Percentiles rank a stretch among this genome's conserved stretches.
phyloP scores from a whole-genome alignment of 2,888 invertebrate species.

The Torymus auratus region DNA sequence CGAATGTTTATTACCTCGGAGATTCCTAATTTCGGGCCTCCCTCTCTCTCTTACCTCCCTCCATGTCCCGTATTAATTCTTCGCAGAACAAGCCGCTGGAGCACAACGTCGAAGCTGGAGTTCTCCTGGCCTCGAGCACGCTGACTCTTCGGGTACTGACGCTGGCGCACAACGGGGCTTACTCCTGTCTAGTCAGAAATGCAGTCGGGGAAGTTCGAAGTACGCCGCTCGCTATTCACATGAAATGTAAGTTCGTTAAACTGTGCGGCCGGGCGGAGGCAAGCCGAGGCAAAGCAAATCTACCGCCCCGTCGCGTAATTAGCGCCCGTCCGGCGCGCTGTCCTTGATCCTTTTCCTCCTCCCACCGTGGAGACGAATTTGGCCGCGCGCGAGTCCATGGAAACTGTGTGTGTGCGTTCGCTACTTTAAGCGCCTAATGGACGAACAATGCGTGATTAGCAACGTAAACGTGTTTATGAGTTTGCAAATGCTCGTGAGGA shows the following conservation, averaged over 20 bases:
- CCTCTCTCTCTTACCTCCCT: too few relatives aligned
- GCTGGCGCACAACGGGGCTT: constrained; percentile 86
- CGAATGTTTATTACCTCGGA: constrained; percentile 40
- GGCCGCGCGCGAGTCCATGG: too few relatives aligned
- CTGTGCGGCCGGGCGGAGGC: background rate
- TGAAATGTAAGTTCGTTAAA: constrained; percentile 85
- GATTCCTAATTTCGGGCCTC: constrained; percentile 26
- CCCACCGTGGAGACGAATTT: background rate
- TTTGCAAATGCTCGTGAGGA: too few relatives aligned
- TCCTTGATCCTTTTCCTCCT: background rate
- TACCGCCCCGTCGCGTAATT: background rate
- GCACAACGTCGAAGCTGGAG: constrained; percentile 83
- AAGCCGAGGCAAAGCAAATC: too few relatives aligned
- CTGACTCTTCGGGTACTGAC: constrained; percentile 84
- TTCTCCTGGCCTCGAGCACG: constrained; percentile 82
- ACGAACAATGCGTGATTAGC: too few relatives aligned
- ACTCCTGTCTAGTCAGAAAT: constrained; percentile 89
- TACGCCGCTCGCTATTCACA: constrained; percentile 84
- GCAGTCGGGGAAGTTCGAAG: constrained; percentile 89
- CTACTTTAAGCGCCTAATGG: too few relatives aligned
- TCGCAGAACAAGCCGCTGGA: constrained; percentile 82
- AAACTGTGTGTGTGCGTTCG: too few relatives aligned
- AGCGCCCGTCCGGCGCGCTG: background rate
- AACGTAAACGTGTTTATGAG: too few relatives aligned
- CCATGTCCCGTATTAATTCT: constrained; percentile 41